These are phyloP conservation scores for Homalodisca vitripennis DNA, from an alignment of 1,140 invertebrate genomes.

Conservation along the genomic window DNA sequence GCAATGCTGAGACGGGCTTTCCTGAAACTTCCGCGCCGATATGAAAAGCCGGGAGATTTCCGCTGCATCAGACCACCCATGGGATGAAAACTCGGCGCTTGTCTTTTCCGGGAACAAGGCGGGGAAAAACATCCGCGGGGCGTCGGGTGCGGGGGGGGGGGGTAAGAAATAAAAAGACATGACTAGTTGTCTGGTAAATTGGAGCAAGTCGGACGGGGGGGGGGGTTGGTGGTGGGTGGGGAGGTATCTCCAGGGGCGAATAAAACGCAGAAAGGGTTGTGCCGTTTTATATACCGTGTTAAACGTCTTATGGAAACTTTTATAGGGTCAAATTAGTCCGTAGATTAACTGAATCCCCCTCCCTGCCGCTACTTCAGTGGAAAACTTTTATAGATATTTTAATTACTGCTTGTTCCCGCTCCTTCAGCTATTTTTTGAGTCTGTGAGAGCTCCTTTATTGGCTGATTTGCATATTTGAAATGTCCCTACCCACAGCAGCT, in stretches of 20 bases:
- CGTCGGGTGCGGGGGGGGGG: neutral
- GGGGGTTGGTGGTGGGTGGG: too few species aligned
- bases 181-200: conserved; percentile 23
- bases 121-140: neutral
- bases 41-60: neutral
- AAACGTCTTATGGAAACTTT: conserved; percentile 23
- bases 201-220: too few species aligned
- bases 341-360: conserved; percentile 11
- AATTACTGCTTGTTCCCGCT: conserved; percentile 7
- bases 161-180: conserved; percentile 26
- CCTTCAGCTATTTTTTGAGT: conserved; percentile 17
- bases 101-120: neutral
- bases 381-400: conserved; percentile 25
- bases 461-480: conserved; percentile 16
- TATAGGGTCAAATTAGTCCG: conserved; percentile 19
- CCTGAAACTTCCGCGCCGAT: neutral
- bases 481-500: too few species aligned
- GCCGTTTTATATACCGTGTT: conserved; percentile 20
- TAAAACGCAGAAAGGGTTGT: conserved; percentile 12
- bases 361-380: too few species aligned
- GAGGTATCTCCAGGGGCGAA: neutral
- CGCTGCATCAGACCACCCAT: neutral
- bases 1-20: neutral
- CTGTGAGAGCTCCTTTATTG: conserved; percentile 4
- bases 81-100: neutral